Evolutionary conservation across 2,888 invertebrate species (phyloP).

Genomic region (Drosophila kokeensis): DNA sequence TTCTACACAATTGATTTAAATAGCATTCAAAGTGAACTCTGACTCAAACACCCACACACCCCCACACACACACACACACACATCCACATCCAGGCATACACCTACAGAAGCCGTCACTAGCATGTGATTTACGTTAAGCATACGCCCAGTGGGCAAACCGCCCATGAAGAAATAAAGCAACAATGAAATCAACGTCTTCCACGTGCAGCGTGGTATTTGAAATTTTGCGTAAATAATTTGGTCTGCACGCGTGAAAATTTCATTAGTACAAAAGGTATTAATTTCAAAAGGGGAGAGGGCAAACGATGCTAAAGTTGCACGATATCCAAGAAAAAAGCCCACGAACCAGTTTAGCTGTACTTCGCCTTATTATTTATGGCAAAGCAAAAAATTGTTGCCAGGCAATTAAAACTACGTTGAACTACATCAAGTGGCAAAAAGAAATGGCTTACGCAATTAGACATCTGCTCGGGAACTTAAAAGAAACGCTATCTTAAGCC

Average conservation of each 20-base stretch:
- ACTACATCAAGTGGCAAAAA: slow-evolving; percentile 34
- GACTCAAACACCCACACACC: slow-evolving; percentile 8
- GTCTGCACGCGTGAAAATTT: slow-evolving; percentile 59
- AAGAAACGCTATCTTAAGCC: slow-evolving; percentile 21
- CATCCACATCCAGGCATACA: slow-evolving; percentile 10
- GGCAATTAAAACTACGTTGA: slow-evolving; percentile 45
- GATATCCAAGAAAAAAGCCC: slow-evolving; percentile 10
- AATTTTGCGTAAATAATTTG: slow-evolving; percentile 54
- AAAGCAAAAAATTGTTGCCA: slow-evolving; percentile 39
- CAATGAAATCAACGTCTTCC: slow-evolving; percentile 11
- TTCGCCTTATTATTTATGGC: slow-evolving; percentile 31
- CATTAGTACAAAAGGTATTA: slow-evolving; percentile 64
- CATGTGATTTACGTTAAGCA: slow-evolving; percentile 53
- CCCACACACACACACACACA: slow-evolving; percentile 3
- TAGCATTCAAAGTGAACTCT: slow-evolving; percentile 58
- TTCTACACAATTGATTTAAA: slow-evolving; percentile 79
- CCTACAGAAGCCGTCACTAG: slow-evolving; percentile 9
- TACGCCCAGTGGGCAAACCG: slow-evolving; percentile 37
- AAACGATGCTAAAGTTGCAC: slow-evolving; percentile 19
- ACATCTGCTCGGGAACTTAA: slow-evolving; percentile 21
- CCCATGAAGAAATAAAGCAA: slow-evolving; percentile 8
- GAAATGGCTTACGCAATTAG: slow-evolving; percentile 10
- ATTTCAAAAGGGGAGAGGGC: slow-evolving; percentile 43
- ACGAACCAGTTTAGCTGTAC: slow-evolving; percentile 3
- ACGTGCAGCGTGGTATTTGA: slow-evolving; percentile 30